A percentile compares a stretch with the other conserved stretches of the same genome.
phyloP scores from a whole-genome alignment of 1,140 invertebrate species.

The Tenebrio molitor region DNA sequence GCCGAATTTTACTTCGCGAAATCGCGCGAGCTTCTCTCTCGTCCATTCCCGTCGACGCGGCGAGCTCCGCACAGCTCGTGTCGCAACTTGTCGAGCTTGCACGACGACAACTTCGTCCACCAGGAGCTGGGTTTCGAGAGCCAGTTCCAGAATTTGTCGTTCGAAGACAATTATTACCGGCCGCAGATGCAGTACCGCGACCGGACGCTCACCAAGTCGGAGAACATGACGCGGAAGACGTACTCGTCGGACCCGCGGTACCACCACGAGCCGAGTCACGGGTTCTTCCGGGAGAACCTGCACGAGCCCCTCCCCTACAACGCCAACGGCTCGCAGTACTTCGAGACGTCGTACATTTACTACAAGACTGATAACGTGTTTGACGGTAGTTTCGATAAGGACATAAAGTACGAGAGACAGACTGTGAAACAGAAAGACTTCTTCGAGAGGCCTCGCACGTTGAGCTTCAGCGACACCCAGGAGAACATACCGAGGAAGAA shows the following conservation, averaged over 20 bases:
- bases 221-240: constrained; percentile 64
- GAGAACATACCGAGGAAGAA: constrained; percentile 60
- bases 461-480: constrained; percentile 61
- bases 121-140: constrained; percentile 50
- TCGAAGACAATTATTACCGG: constrained; percentile 58
- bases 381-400: constrained; percentile 46
- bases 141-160: constrained; percentile 59
- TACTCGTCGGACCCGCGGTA: constrained; percentile 53
- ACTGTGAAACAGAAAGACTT: constrained; percentile 43
- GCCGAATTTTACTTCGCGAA: constrained; percentile 82
- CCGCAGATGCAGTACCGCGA: constrained; percentile 52
- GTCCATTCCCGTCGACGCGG: constrained; percentile 67
- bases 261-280: constrained; percentile 16
- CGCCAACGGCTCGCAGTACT: constrained; percentile 54
- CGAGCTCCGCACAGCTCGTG: constrained; percentile 58
- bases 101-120: constrained; percentile 36
- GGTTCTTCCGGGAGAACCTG: neutral
- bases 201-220: constrained; percentile 63
- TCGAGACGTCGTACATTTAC: constrained; percentile 61
- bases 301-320: constrained; percentile 41
- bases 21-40: constrained; percentile 76
- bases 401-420: constrained; percentile 29
- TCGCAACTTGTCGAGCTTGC: constrained; percentile 51
- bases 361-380: constrained; percentile 57
- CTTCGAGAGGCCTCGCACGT: constrained; percentile 58